These are phyloP conservation scores for Campoplex nolae DNA, from an alignment of 2,888 invertebrate genomes.

Conservation along the genomic window DNA sequence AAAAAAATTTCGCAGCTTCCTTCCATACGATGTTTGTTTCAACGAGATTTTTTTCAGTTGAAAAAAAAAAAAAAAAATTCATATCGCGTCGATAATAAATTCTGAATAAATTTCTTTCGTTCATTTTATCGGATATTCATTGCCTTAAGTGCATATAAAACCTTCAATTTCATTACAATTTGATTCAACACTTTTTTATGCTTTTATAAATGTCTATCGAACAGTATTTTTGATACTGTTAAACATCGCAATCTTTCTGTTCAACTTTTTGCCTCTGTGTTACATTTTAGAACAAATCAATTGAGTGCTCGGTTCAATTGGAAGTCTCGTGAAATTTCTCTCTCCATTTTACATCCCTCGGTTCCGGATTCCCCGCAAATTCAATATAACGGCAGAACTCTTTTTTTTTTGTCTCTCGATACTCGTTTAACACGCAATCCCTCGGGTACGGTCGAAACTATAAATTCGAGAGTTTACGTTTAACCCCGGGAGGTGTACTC, in stretches of 20 bases:
- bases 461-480: conserved; percentile 54
- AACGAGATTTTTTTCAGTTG: background rate
- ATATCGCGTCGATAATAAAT: background rate
- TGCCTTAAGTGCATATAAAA: background rate
- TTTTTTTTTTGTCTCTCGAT: conserved; percentile 20
- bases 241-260: background rate
- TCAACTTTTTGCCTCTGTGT: background rate
- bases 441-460: conserved; percentile 34
- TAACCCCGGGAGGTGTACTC: conserved; percentile 32
- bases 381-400: conserved; percentile 10
- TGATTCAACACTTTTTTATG: background rate
- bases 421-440: conserved; percentile 43
- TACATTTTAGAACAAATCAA: background rate
- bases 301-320: background rate
- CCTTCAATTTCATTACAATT: background rate
- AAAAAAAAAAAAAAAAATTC: background rate
- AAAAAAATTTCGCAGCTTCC: background rate
- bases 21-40: no score
- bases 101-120: background rate
- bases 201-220: background rate
- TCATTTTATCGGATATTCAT: background rate
- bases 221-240: no score
- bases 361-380: conserved; percentile 5
- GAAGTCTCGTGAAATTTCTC: background rate
- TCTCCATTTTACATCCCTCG: background rate